Percentiles rank a stretch among this genome's conserved stretches.
Evolutionary conservation across 2,888 invertebrate genomes (phyloP).

Genomic region (Cryptocephalus primarius): DNA sequence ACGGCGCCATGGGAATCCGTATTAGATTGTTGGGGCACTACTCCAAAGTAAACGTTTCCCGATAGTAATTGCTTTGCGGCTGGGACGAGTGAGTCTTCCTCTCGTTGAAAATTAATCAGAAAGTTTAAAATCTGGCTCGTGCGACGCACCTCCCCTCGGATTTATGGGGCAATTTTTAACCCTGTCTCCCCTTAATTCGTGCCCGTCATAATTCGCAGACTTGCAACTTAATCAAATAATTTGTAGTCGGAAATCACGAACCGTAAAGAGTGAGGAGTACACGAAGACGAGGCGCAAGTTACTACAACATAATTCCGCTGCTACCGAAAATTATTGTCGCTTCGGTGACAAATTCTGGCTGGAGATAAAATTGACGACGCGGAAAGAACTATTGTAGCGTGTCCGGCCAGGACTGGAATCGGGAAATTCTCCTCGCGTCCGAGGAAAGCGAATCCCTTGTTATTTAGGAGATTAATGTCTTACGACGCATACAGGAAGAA

Average conservation of each 20-base stretch:
- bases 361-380: slow-evolving; percentile 28
- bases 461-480: too few relatives aligned
- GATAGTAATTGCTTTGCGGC: too few relatives aligned
- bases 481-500: too few relatives aligned
- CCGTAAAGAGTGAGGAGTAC: slow-evolving; percentile 16
- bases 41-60: too few relatives aligned
- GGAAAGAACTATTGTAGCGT: slow-evolving; percentile 24
- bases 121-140: too few relatives aligned
- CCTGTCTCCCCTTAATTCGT: slow-evolving; percentile 5
- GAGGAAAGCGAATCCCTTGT: too few relatives aligned
- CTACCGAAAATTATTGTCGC: slow-evolving; percentile 26
- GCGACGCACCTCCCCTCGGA: too few relatives aligned
- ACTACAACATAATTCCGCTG: background rate
- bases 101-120: too few relatives aligned
- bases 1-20: too few relatives aligned
- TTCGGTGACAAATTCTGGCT: slow-evolving; percentile 28
- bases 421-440: background rate
- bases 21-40: too few relatives aligned
- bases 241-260: slow-evolving; percentile 17
- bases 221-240: slow-evolving; percentile 16
- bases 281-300: background rate
- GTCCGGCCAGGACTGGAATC: background rate
- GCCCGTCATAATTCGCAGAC: slow-evolving; percentile 12
- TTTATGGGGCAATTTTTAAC: too few relatives aligned
- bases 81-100: too few relatives aligned